phyloP scores from a whole-genome alignment of 1,140 invertebrate species.

The Drosophila prosaltans region DNA sequence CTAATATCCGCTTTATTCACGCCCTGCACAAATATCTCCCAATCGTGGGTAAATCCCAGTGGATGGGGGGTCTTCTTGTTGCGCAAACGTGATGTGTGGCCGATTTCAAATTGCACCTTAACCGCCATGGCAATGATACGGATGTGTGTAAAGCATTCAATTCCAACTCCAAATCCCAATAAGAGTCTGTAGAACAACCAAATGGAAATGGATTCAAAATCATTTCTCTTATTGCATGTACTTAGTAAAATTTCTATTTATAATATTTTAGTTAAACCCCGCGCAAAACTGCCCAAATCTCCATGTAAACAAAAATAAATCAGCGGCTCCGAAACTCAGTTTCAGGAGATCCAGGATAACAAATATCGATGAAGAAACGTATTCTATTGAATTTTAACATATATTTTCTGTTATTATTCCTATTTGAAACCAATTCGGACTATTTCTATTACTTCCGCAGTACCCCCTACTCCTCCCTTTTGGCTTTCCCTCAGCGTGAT shows the following conservation, averaged over 20 bases:
- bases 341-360: background rate
- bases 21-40: constrained; percentile 97
- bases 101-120: constrained; percentile 95
- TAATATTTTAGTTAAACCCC: background rate
- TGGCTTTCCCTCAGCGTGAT: background rate
- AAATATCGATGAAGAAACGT: background rate
- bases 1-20: constrained; percentile 93
- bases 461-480: background rate
- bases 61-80: constrained; percentile 87
- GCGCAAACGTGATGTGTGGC: constrained; percentile 92
- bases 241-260: background rate
- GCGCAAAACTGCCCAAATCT: background rate
- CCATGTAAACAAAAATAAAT: background rate
- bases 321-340: background rate
- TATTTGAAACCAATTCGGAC: background rate
- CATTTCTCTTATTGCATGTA: background rate
- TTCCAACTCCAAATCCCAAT: background rate
- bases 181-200: background rate
- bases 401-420: background rate
- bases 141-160: too few species aligned
- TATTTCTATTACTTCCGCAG: background rate
- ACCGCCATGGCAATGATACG: constrained; percentile 85
- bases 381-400: background rate
- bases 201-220: too few species aligned
- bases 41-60: constrained; percentile 97